Evolutionary conservation across 2,888 invertebrate genomes (phyloP).

Genomic region (Calameuta idolon): DNA sequence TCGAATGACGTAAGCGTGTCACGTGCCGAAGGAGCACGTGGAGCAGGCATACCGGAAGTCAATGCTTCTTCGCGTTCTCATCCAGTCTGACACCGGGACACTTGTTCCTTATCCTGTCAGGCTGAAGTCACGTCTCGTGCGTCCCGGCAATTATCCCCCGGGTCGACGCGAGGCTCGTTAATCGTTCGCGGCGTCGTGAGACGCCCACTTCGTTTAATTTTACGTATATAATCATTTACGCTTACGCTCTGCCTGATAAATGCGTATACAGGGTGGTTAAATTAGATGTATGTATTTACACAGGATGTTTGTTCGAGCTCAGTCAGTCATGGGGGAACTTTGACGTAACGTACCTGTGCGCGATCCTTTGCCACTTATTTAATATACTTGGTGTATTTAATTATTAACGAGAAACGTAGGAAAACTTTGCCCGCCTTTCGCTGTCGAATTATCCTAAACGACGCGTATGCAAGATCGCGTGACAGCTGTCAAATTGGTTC

Average conservation of each 20-base stretch:
- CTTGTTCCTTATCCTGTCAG: not conserved
- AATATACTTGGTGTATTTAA: not conserved
- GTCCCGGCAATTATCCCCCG: conserved; percentile 56
- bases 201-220: conserved; percentile 21
- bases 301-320: not conserved
- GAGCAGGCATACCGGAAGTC: not conserved
- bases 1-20: not conserved
- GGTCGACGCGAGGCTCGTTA: conserved; percentile 30
- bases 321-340: not conserved
- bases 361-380: not conserved
- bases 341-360: not conserved
- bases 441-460: not conserved
- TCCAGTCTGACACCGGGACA: not conserved
- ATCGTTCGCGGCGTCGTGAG: conserved; percentile 43
- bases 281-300: not conserved
- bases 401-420: not conserved
- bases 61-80: not conserved
- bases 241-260: not conserved
- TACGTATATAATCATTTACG: not conserved
- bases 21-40: not conserved
- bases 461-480: not conserved
- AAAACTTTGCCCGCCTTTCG: not conserved
- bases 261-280: not conserved
- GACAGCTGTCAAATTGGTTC: not conserved
- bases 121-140: conserved; percentile 49